Evolutionary conservation across 1,140 invertebrate species (phyloP), one percentile per base, ranked within the genome.

Genomic region (Drosophila biarmipes): DNA sequence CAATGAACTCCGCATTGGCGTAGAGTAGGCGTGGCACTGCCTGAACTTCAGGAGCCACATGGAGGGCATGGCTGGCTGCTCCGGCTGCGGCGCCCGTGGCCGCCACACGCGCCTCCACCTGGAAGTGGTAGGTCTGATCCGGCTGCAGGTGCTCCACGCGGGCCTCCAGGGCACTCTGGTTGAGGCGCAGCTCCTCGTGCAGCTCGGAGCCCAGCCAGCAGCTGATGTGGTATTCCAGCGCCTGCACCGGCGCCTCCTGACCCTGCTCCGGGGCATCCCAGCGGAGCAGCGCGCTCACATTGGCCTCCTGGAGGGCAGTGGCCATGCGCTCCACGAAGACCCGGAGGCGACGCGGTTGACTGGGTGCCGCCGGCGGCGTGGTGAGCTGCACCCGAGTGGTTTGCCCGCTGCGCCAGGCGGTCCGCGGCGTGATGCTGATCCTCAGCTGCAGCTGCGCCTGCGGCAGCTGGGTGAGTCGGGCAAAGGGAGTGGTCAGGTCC

Each of bases 11-110:
- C 29, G 93, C 92, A 5, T 95, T 95, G 0, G 96, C 94, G 6
- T 97, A 93, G n/a, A 98, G 92, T 2, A 98, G 90, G 74, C 94
- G 94, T 0, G 97, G 97, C 14, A 98, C 93, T 0, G 97, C 95
- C 71, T 94, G 95, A 67, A 97, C 95, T 31, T 94, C 92, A 2
- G 95, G 95, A 0, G 80, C 57, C 4, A 92, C 76, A 6, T 90
- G 74, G 0, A 92, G 48, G 0, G 59, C 54, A 11, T 79, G 48
- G 6, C 66, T 71, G 0, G 84, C 55, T 1, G 96, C 96, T 53
- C 94, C 94, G 21, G 94, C 92, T 11, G 97, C 96, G 62, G 94
- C 48, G 2, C 52, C 95, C 0, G 80, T 72, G 15, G 73, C 94
- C 42, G 95, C 93, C 4, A 96, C 97, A 78, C 94, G 96, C 0